Evolutionary conservation across 2,113 vertebrate species (phyloP).

Genomic region (Calyptomena viridis): DNA sequence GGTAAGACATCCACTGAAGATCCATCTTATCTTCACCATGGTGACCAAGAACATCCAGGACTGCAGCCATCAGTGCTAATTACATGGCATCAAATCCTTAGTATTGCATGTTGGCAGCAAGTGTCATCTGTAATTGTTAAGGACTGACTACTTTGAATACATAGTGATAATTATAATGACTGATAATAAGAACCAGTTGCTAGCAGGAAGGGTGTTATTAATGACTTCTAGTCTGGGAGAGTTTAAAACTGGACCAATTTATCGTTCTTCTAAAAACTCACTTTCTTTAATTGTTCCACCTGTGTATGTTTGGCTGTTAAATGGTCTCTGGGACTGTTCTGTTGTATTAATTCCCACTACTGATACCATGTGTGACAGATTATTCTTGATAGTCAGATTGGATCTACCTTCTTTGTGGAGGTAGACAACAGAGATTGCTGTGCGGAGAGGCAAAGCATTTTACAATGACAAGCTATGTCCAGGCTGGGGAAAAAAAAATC

Average conservation of each 20-base stretch:
- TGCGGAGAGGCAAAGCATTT: neutral
- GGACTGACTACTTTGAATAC: neutral
- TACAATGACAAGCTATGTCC: neutral
- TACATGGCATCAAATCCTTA: neutral
- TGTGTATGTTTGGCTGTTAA: neutral
- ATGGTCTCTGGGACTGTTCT: neutral
- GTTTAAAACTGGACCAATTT: neutral
- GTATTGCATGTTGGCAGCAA: neutral
- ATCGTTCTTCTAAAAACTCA: neutral
- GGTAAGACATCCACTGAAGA: neutral
- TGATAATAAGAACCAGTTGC: neutral
- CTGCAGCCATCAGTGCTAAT: neutral
- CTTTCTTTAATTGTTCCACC: neutral
- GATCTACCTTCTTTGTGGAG: neutral
- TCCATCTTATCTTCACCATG: neutral
- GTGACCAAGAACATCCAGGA: neutral
- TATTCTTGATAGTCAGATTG: neutral
- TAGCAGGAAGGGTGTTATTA: neutral
- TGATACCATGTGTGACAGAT: rapidly evolving
- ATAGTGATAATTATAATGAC: neutral
- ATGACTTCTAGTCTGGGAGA: neutral
- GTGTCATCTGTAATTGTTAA: neutral
- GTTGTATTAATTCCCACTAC: neutral
- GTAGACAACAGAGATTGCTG: neutral
- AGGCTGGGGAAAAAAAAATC: neutral